A percentile compares a stretch with the other conserved stretches of the same genome.
Conservation (phyloP, 1,140 invertebrate genomes). For the Diploscapter pachys region DNA sequence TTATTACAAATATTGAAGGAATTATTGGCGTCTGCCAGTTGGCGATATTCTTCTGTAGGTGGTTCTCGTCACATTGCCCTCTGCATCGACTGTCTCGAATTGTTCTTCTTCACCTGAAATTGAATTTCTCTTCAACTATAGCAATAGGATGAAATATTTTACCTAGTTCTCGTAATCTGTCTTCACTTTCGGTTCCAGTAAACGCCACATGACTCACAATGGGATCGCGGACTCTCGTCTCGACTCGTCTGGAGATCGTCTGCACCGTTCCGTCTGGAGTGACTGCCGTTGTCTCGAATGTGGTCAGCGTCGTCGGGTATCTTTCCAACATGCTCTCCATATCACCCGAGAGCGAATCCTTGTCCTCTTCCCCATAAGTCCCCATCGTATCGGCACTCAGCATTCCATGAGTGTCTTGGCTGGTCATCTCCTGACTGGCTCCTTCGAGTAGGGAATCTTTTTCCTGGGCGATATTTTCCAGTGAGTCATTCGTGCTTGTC, state of each 20-base stretch:
- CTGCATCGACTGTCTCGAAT: slow-evolving; percentile 26
- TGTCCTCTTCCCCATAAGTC: slow-evolving; percentile 43
- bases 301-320: slow-evolving; percentile 54
- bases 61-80: slow-evolving; percentile 31
- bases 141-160: no score
- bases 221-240: slow-evolving; percentile 50
- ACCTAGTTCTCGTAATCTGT: slow-evolving; percentile 28
- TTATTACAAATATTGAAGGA: no score
- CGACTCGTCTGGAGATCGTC: slow-evolving; percentile 50
- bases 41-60: background rate
- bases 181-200: slow-evolving; percentile 52
- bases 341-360: slow-evolving; percentile 48
- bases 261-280: slow-evolving; percentile 48
- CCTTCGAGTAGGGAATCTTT: slow-evolving; percentile 48
- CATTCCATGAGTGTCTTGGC: slow-evolving; percentile 38
- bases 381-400: slow-evolving; percentile 43
- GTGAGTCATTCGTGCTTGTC: slow-evolving; percentile 26
- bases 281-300: slow-evolving; percentile 46
- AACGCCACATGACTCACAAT: slow-evolving; percentile 50
- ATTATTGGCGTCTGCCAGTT: no score
- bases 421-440: slow-evolving; percentile 42
- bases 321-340: slow-evolving; percentile 30
- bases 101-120: slow-evolving; percentile 31
- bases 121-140: slow-evolving; percentile 15
- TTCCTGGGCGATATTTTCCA: slow-evolving; percentile 36